Base-by-base conservation (phyloP, 2,888 invertebrate species). In the Tanypteryx hageni region DNA sequence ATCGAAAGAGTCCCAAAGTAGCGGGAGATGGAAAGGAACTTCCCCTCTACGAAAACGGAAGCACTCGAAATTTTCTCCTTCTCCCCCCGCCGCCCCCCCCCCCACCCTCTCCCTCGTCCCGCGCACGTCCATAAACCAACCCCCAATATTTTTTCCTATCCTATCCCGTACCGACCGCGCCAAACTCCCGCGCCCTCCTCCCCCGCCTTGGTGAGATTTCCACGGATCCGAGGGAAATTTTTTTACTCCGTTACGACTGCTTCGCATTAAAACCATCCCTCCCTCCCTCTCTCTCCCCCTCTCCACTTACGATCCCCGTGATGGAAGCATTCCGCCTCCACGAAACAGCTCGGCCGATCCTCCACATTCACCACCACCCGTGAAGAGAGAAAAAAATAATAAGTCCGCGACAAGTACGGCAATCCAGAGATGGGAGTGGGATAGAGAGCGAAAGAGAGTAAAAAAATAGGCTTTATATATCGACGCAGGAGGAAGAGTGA, bases 381-480 rank as follows among this genome's bases (percentile, higher is more conserved):
- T 0, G 18, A 44, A 44, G 59, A 86, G 86, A 59, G 44, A 89
- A 89, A 44, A 44, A 44, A 44, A 44, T 44, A 44, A 89, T 89
- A 89, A 89, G 64, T 44, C 44, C 44, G 89, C 31, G 89, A 86
- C 61, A 61, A 86, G 86, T 86, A 31, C 61, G 18, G 61, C 61
- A 85, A 85, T 85, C 85, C 85, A 85, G 31, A 27, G 61, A 13
- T 16, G 61, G 59, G 86, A 86, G 2, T 27, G 10, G 13, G 27
- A 5, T 22, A 27, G 57, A 57, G 56, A n/a, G 56, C 14, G 56
- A 83, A 83, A 18, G 44, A 10, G 10, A 0, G 56, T 44, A 59
- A 89, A 89, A 59, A 64, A 64, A 64, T 44, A n/a, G 64, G 44
- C 68, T 44, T 44, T 18, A 44, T 18, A 44, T 44, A 4, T 44